Evolutionary conservation across 2,888 invertebrate species (phyloP).

Genomic region (Amorpha juglandis): DNA sequence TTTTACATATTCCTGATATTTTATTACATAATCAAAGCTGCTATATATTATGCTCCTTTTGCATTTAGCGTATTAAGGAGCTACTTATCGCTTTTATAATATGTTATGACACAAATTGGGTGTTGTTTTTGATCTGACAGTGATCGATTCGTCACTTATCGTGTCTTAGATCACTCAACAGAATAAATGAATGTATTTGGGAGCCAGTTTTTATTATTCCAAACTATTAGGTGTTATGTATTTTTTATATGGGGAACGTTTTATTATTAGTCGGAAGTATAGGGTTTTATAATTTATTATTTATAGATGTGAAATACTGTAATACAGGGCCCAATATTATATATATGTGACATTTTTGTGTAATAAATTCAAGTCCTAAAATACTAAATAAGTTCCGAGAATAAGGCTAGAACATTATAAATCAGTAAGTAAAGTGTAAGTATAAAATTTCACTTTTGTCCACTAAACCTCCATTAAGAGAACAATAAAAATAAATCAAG

Average conservation of each 20-base stretch:
- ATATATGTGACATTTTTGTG: no score
- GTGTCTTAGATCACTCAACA: neutral
- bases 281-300: no score
- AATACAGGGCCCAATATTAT: no score
- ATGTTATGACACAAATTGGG: neutral
- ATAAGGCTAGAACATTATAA: neutral
- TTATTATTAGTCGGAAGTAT: no score
- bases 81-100: neutral
- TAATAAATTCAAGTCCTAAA: neutral
- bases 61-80: no score
- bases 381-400: neutral
- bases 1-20: no score
- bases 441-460: slow-evolving; percentile 19
- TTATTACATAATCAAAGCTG: no score
- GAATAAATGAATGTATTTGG: neutral
- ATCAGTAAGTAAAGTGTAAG: neutral
- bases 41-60: no score
- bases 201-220: neutral
- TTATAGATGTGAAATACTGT: no score
- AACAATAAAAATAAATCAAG: slow-evolving; percentile 24
- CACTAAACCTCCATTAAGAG: slow-evolving; percentile 15
- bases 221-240: no score
- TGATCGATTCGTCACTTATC: neutral
- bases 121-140: neutral
- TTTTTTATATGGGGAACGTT: no score